Evolutionary conservation across 2,888 invertebrate species (phyloP).

Genomic region (Teinopalpus imperialis): DNA sequence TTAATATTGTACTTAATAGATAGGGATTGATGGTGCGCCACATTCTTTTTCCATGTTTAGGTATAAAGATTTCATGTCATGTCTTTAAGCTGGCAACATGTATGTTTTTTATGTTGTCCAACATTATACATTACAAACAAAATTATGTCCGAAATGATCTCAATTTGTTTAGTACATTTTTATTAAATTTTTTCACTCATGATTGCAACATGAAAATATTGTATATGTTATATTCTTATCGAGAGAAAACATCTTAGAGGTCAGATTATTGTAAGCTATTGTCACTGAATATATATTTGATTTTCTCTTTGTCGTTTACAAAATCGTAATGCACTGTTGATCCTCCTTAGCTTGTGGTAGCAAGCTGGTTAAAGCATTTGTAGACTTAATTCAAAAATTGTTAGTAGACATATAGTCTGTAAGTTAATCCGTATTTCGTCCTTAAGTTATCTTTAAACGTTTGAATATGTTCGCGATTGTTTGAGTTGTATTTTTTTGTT

Average conservation of each 20-base stretch:
- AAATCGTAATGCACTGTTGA: conserved; percentile 31
- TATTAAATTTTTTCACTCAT: conserved; percentile 1
- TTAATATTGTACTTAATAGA: conserved; percentile 74
- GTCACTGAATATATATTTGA: no score
- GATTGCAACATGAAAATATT: not conserved
- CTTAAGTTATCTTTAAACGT: conserved; percentile 45
- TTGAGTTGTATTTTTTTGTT: conserved; percentile 4
- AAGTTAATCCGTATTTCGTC: conserved; percentile 32
- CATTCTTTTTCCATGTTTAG: not conserved
- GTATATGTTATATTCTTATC: no score
- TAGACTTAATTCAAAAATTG: conserved; percentile 63
- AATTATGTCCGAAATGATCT: conserved; percentile 13
- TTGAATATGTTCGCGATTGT: conserved; percentile 19
- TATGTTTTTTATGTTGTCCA: not conserved
- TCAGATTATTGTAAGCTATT: no score
- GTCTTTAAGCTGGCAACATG: conserved; percentile 10
- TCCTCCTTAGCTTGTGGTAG: conserved; percentile 68
- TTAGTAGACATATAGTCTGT: conserved; percentile 61
- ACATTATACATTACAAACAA: no score
- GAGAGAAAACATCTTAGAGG: no score
- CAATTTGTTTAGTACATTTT: conserved; percentile 6
- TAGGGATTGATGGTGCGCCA: conserved; percentile 52
- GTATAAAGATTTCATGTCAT: not conserved
- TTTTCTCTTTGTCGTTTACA: no score
- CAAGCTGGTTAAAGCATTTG: conserved; percentile 80